Evolutionary conservation across 30 jellyfish, hydroid and myxozoan genomes (phyloP), one percentile per base, ranked within the genome.

Genomic region (Catostylus mosaicus): DNA sequence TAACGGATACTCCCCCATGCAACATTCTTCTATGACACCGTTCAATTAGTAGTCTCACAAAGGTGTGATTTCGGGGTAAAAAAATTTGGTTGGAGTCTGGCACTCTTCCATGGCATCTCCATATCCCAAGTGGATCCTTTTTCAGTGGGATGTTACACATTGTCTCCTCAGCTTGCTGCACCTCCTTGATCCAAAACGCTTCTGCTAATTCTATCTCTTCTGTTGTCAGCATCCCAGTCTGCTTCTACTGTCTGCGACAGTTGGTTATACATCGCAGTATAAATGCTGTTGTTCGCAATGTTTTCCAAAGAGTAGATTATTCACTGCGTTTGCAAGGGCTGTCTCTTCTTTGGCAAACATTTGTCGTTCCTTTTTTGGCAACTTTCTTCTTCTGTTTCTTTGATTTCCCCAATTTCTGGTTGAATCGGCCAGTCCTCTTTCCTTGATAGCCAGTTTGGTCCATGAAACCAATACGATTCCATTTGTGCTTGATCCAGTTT

Each of bases 1-100:
- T 81, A 10, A 37, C 60, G 18, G 87, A 60, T 23, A 81, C 92
- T 81, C 92, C 86, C 86, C 88, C 92, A 56, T 81, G 92, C 35
- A 68, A 12, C 33, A 31, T 38, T 46, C 61, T 47, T 36, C 66
- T 48, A 70, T 84, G 95, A 75, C 50, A 46, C 37, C 60, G 83
- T 67, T 72, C 73, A 60, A 62, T 74, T 4, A 84, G 85, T 30
- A 66, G 86, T 30, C 26, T 63, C 34, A 47, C 77, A 50, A 11
- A 27, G 19, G 45, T 78, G 90, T 64, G 82, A 33, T 38, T 43
- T 78, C 84, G 60, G 18, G 90, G 84, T 72, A 78, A 38, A 62
- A 78, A 63, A 22, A 64, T 78, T 24, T 85, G 72, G 23, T 62
- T 61, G 90, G 27, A 78, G 84, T 48, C 46, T 30, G 82, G 52